Conservation (phyloP, 2,797 vertebrate species). For the Scleropages formosus region DNA sequence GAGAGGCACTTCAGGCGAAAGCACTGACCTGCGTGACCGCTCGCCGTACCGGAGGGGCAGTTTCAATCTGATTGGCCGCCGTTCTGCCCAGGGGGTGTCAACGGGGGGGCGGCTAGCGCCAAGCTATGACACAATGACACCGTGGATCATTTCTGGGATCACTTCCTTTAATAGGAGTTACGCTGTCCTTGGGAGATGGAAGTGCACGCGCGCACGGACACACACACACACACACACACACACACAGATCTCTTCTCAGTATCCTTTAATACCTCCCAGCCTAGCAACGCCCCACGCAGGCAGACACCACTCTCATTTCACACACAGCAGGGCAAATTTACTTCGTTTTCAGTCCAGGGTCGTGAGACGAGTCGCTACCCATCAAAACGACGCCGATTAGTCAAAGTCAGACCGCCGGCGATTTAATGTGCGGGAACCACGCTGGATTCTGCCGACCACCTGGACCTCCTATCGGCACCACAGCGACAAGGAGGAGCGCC, state of each 20-base stretch:
- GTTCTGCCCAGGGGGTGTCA: background rate
- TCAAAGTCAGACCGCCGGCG: constrained; percentile 14
- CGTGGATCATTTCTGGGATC: constrained; percentile 28
- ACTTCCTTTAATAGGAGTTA: constrained; percentile 10
- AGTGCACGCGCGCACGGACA: background rate
- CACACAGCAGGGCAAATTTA: background rate
- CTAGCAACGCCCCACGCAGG: too few species aligned
- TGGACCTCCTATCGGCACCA: background rate
- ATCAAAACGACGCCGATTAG: background rate
- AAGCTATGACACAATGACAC: constrained; percentile 9
- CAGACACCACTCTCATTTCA: background rate
- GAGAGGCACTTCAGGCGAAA: background rate
- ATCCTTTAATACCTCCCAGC: too few species aligned
- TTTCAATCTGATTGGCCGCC: constrained; percentile 16
- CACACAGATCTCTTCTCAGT: too few species aligned
- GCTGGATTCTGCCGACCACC: constrained; percentile 3
- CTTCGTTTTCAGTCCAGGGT: background rate
- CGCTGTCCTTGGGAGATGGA: background rate
- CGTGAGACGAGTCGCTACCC: background rate
- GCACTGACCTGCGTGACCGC: background rate
- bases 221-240: background rate
- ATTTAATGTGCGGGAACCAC: constrained; percentile 6
- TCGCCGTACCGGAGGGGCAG: background rate
- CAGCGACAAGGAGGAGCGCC: background rate
- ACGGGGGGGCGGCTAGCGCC: constrained; percentile 13